Base-by-base conservation (phyloP, 2,888 invertebrate species). In the Stegana nigrithorax region DNA sequence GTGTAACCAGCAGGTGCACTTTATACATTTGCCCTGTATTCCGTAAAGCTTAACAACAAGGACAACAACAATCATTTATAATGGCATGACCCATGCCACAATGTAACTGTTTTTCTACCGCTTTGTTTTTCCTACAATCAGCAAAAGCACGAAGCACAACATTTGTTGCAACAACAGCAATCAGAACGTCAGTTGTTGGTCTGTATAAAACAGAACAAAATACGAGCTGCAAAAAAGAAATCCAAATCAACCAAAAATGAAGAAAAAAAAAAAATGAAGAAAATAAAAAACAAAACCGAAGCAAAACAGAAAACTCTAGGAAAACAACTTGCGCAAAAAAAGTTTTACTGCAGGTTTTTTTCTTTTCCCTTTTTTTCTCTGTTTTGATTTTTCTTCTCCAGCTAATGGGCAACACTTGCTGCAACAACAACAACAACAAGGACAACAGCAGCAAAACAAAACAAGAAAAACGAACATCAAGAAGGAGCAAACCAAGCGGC, bases 391-490 rank as follows among this genome's bases (percentile, higher is more conserved):
- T 32, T 45, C 23, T 19, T 45, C 45, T 21, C 12, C 47, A 57
- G 47, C 47, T 62, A 62, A 53, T 53, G 63, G 63, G 47, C 59
- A 63, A 59, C 47, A 62, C 59, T 62, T 59, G 62, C 62, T 42
- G 17, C 55, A 61, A 27, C 19, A 45, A 17, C 26, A 26, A 50
- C 50, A 50, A 50, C n/a, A 50, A 19, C 7, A 21, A 7, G 1
- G 10, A 19, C 7, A 17, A 45, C 12, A 47, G n/a, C 21, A 47
- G 21, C 45, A 47, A 32, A n/a, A 45, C n/a, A 39, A n/a, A 39
- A 39, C 39, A 39, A n/a, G n/a, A 10, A 14, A 39, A 14, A 39
- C 14, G 17, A n/a, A 39, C 17, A 17, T 39, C n/a, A 1, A 39
- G 14, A 5, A 14, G 17, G 2, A 39, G 14, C 12, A 14, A 39